Evolutionary conservation across 2,888 invertebrate genomes (phyloP).

Genomic region (Sussaba pulchella): DNA sequence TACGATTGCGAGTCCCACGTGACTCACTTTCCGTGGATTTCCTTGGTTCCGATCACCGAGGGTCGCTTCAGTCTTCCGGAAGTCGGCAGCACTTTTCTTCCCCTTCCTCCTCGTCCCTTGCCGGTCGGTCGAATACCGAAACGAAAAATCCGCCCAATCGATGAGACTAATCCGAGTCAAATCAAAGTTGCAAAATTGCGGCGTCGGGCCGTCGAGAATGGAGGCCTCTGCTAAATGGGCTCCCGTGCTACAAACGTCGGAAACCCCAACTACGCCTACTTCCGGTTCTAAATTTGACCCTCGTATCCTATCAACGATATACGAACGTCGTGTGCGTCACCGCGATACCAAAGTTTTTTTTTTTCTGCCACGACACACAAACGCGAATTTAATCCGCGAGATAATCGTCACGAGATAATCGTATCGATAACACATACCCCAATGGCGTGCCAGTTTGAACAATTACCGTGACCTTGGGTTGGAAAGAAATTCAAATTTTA

Average conservation of each 20-base stretch:
- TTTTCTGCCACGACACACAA: background rate
- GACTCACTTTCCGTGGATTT: too few species aligned
- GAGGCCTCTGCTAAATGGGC: constrained; percentile 28
- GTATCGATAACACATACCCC: too few species aligned
- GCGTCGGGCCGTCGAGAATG: constrained; percentile 5
- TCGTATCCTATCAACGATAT: constrained; percentile 14
- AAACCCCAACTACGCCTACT: constrained; percentile 16
- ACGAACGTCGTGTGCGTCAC: constrained; percentile 2
- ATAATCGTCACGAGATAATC: too few species aligned
- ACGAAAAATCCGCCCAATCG: constrained; percentile 49
- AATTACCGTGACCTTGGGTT: too few species aligned
- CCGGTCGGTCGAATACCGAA: constrained; percentile 15
- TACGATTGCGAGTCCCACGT: too few species aligned
- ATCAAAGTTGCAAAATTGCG: constrained; percentile 14
- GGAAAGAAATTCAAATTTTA: too few species aligned
- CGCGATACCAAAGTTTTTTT: background rate
- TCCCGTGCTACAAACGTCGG: background rate
- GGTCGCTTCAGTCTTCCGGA: background rate
- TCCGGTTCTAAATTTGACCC: background rate
- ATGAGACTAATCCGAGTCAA: constrained; percentile 55
- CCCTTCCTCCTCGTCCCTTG: background rate
- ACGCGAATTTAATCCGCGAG: background rate
- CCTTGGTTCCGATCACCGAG: too few species aligned
- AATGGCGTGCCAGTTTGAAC: too few species aligned
- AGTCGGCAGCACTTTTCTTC: background rate